Evolutionary conservation across 2,888 invertebrate species (phyloP).

Genomic region (Neoitamus cyanurus): DNA sequence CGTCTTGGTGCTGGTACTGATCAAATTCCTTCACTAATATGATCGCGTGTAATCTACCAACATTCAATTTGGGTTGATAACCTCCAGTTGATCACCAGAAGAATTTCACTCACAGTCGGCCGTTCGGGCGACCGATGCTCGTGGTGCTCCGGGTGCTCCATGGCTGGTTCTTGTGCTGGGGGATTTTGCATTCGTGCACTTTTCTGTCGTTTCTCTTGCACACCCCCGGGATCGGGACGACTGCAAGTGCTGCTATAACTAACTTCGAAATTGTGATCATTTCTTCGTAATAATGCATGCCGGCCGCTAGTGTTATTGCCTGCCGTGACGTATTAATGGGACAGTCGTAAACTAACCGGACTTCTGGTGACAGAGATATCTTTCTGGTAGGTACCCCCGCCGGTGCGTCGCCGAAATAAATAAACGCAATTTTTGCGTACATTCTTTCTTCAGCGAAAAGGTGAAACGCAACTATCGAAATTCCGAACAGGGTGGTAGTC

Average conservation of each 20-base stretch:
- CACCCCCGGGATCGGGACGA: background rate
- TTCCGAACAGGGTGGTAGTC: background rate
- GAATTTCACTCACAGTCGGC: slow-evolving; percentile 37
- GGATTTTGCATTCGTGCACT: slow-evolving; percentile 11
- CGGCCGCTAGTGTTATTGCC: slow-evolving; percentile 53
- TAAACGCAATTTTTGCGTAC: background rate
- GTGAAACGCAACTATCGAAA: background rate
- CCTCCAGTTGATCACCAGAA: slow-evolving; percentile 42
- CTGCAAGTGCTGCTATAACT: background rate
- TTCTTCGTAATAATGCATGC: slow-evolving; percentile 4
- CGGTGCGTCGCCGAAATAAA: background rate
- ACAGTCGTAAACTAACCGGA: background rate
- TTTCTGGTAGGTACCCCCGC: background rate
- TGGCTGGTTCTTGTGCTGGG: background rate
- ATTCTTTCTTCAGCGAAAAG: background rate
- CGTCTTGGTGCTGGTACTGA: slow-evolving; percentile 20
- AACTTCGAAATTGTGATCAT: slow-evolving; percentile 5
- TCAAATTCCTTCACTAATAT: slow-evolving; percentile 40
- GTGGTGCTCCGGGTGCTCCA: too few relatives aligned
- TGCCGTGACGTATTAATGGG: background rate
- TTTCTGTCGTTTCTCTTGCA: slow-evolving; percentile 1
- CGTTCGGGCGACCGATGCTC: background rate
- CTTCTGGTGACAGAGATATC: background rate
- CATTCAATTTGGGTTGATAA: slow-evolving; percentile 46
- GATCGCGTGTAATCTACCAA: slow-evolving; percentile 42